Evolutionary conservation across 2,888 invertebrate species (phyloP), one percentile per base, ranked within the genome.

Genomic region (Rotaria sp.): DNA sequence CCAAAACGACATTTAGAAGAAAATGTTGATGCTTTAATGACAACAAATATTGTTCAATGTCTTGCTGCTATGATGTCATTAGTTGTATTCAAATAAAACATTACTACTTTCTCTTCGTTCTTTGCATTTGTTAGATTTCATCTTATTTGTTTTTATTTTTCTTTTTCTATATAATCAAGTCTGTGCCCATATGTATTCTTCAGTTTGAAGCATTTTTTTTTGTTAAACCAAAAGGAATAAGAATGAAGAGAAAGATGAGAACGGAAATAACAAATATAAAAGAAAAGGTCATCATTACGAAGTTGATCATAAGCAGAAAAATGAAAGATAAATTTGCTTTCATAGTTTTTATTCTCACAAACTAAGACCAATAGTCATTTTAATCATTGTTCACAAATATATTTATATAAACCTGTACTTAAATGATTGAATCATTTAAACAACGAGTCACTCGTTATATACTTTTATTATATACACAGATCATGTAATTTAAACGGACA

Each of bases 1-100:
- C 99, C 99, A 45, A 99, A 99, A 92, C 94, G 99, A 89, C 99
- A 99, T 94, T 93, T 99, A 91, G 97, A 98, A 92, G 99, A 99
- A 91, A 96, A 97, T 92, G 97, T 97, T 38, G 96, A 97, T 91
- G 94, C 95, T 87, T 93, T 98, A 86, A 97, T 98, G 97, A 95
- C 96, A 86, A 95, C 95, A 89, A 98, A 98, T 92, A 97, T 98
- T 91, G 96, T 97, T 87, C 98, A 98, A 92, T 96, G 96, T 92
- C 93, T 98, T 90, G 97, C 97, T 89, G 96, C 97, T 57, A 96
- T 96, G 96, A 57, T 87, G 15, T 87, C 85, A 41, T 84, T 84
- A n/a, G 84, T 84, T 26, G 67, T 84, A 18, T 87, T 87, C 35
- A 87, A 87, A 87, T 87, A 87, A 41, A 75, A 41, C 26, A 35